phyloP scores from a whole-genome alignment of 2,888 invertebrate genomes.

The Hyppa rectilinea region DNA sequence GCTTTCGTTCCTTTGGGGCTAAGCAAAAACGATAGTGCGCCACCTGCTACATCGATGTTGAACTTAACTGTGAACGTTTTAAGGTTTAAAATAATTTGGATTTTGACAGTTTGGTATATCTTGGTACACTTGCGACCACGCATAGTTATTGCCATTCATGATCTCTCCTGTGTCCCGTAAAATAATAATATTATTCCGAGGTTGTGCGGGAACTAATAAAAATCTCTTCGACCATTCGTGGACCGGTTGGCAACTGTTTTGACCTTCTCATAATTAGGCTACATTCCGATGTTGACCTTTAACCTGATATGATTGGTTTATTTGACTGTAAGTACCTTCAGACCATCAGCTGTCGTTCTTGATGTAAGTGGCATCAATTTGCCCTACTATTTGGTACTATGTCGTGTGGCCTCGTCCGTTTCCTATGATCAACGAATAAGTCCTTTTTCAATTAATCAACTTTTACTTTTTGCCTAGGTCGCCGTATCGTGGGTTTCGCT shows the following conservation, averaged over 20 bases:
- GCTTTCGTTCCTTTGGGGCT: too few species aligned
- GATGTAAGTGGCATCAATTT: slow-evolving; percentile 26
- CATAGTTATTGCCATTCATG: too few species aligned
- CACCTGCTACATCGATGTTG: too few species aligned
- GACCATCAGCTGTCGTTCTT: slow-evolving; percentile 17
- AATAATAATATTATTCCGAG: background rate
- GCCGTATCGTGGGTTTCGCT: background rate
- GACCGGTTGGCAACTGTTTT: slow-evolving; percentile 15
- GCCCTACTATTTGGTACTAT: slow-evolving; percentile 29
- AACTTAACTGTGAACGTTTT: too few species aligned
- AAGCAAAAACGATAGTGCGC: too few species aligned
- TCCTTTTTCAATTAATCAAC: background rate
- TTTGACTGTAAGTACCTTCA: slow-evolving; percentile 33
- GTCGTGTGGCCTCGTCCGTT: slow-evolving; percentile 16
- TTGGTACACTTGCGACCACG: too few species aligned
- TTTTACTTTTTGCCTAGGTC: background rate
- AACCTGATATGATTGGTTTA: slow-evolving; percentile 38
- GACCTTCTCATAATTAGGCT: slow-evolving; percentile 27
- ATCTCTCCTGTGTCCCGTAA: background rate
- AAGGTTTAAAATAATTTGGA: too few species aligned
- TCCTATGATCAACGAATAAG: background rate
- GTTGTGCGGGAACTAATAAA: too few species aligned
- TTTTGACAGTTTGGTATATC: too few species aligned
- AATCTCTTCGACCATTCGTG: background rate
- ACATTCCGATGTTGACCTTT: slow-evolving; percentile 24